Base-by-base conservation (phyloP, 2,113 vertebrate species). In the Macquaria ambigua region DNA sequence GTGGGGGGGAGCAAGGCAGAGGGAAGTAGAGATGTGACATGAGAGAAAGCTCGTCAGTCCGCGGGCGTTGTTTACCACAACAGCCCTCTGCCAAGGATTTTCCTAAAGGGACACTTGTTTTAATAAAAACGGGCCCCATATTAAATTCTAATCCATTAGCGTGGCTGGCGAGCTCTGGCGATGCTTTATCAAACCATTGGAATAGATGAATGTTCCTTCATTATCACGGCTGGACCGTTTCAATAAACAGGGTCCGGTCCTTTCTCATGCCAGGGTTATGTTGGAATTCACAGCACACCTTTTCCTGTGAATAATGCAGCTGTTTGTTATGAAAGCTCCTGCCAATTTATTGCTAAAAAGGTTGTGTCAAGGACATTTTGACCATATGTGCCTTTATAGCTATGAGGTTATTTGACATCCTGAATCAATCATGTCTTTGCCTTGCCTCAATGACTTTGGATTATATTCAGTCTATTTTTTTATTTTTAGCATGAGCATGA, bases 61-160 rank as follows among this genome's bases (percentile, higher is more conserved):
- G 43, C 46, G 16, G 87, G 74, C 70, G 69, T 92, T 93, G 93
- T 93, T 93, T 93, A 92, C 88, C 87, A 81, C 77, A 89, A 85
- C 86, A 90, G 62, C 39, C 75, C 74, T 69, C 84, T 90, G 90
- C 90, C 90, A 92, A 92, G 87, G 85, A 84, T 91, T 92, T 91
- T 93, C 93, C 91, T 81, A 81, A 86, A 90, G 93, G 91, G 92
- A 93, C 86, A 84, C 91, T 92, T 88, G 91, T 93, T 93, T 95
- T 93, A 94, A 94, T 92, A 91, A 91, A 93, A 93, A 87, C 61
- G 28, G 93, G 82, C 75, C 81, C 76, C 86, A 80, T 90, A 92
- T 93, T 91, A 91, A 93, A 93, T 93, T 94, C 90, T 85, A 93
- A 95, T 94, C 92, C 92, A 95, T 95, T 94, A 93, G 87, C 28